Percentiles rank a stretch among this genome's conserved stretches.
phyloP scores from a whole-genome alignment of 2,888 invertebrate species.

The Thecocarcelia acutangulata region DNA sequence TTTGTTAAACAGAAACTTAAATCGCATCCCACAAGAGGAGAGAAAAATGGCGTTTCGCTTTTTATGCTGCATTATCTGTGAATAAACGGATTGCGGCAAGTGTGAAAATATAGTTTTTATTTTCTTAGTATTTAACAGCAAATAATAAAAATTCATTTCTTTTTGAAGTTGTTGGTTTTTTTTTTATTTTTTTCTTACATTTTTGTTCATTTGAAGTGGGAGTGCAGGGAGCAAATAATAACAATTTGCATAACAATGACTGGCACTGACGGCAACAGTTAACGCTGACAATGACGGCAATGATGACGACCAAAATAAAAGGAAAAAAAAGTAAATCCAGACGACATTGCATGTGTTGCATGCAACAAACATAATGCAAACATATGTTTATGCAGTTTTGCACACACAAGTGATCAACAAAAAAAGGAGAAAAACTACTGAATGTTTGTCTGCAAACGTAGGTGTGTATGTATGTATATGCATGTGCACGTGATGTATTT shows the following conservation, averaged over 20 bases:
- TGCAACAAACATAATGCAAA: slow-evolving; percentile 31
- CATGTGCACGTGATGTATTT: slow-evolving; percentile 22
- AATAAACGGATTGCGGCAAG: slow-evolving; percentile 35
- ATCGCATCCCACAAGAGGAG: slow-evolving; percentile 13
- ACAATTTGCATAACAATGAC: slow-evolving; percentile 68
- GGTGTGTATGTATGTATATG: background rate
- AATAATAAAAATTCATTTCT: slow-evolving; percentile 46
- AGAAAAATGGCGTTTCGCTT: slow-evolving; percentile 1
- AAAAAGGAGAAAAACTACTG: background rate
- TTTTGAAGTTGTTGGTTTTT: background rate
- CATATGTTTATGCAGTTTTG: slow-evolving; percentile 46
- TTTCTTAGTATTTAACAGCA: slow-evolving; percentile 51
- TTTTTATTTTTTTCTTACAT: background rate
- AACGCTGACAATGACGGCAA: slow-evolving; percentile 31
- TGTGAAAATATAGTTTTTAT: slow-evolving; percentile 54
- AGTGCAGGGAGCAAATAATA: slow-evolving; percentile 59
- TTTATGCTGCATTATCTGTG: slow-evolving; percentile 12
- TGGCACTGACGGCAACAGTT: slow-evolving; percentile 39
- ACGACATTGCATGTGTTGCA: slow-evolving; percentile 59
- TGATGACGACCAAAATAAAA: slow-evolving; percentile 17
- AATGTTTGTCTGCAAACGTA: slow-evolving; percentile 9
- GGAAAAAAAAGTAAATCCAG: background rate
- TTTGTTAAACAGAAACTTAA: slow-evolving; percentile 41
- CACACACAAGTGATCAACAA: slow-evolving; percentile 3
- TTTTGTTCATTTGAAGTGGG: slow-evolving; percentile 11